Evolutionary conservation across 2,113 vertebrate genomes (phyloP).

Genomic region (Felis catus): F.catus_Fca126_mat1.0 CM031424.1:60059501-60060000

Average conservation of each 20-base stretch:
- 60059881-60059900: constrained; percentile 94
- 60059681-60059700: not conserved
- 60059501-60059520: not conserved
- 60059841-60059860: not conserved
- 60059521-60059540: not conserved
- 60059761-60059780: not conserved
- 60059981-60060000: constrained; percentile 96
- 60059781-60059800: not conserved
- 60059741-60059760: not conserved
- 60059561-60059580: not conserved
- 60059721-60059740: not conserved
- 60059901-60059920: constrained; percentile 93
- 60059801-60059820: not conserved
- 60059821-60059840: not conserved
- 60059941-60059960: constrained; percentile 94
- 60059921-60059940: constrained; percentile 93
- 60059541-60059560: not conserved
- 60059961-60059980: constrained; percentile 96
- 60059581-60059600: not conserved
- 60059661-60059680: not conserved
- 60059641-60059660: not conserved
- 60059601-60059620: not conserved
- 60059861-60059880: constrained; percentile 35
- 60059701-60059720: not conserved
- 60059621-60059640: not conserved